These are phyloP conservation scores for Octonoba sinensis DNA, from an alignment of 2,888 invertebrate genomes.

Conservation along the genomic window DNA sequence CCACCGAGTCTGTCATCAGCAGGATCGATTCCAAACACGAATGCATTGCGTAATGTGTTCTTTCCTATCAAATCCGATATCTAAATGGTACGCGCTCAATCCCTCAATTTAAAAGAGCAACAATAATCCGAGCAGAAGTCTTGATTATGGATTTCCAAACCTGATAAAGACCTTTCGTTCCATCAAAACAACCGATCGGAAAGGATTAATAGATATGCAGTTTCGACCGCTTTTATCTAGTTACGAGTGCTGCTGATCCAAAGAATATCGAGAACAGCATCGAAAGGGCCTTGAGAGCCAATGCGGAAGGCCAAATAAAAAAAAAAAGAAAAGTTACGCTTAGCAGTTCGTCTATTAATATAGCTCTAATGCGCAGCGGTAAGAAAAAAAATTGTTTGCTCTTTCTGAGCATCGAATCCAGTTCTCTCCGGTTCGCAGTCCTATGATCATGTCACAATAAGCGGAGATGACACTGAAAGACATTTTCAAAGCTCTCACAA, in stretches of 20 bases:
- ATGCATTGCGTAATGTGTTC: too few relatives aligned
- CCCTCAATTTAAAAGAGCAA: too few relatives aligned
- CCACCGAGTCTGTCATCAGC: too few relatives aligned
- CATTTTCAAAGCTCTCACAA: background rate
- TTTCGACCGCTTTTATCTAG: conserved; percentile 42
- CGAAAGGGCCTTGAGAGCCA: conserved; percentile 28
- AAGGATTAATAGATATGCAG: conserved; percentile 7
- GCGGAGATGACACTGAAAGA: too few relatives aligned
- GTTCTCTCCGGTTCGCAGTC: conserved; percentile 34
- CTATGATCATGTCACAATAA: conserved; percentile 22
- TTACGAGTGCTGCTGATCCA: conserved; percentile 2
- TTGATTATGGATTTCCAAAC: too few relatives aligned
- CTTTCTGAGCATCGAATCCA: conserved; percentile 26
- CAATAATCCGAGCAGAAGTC: too few relatives aligned
- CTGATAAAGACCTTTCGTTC: too few relatives aligned
- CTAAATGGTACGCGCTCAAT: too few relatives aligned
- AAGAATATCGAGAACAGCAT: background rate
- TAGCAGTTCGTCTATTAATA: conserved; percentile 42
- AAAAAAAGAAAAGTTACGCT: conserved; percentile 14
- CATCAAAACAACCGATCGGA: background rate
- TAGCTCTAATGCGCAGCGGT: conserved; percentile 24
- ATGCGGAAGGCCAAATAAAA: conserved; percentile 45
- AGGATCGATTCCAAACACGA: too few relatives aligned
- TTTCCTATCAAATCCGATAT: too few relatives aligned
- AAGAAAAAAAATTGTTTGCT: conserved; percentile 17